Evolutionary conservation across 2,113 vertebrate genomes (phyloP), one percentile per base, ranked within the genome.

Genomic region (Notarius lentiginosus): DNA sequence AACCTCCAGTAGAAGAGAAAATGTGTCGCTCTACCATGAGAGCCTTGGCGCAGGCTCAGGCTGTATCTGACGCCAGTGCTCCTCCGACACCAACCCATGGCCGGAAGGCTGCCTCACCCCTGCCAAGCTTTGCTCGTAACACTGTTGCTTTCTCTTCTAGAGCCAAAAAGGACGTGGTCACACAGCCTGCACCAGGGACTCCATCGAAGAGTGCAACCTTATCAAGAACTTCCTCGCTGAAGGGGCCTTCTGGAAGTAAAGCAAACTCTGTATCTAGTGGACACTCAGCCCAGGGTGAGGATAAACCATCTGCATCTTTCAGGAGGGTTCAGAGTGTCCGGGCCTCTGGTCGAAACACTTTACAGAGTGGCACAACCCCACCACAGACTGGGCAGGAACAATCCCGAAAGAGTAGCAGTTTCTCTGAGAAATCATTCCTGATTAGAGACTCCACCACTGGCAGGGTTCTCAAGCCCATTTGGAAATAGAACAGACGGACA

Each of bases 111-210:
- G 58, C 91, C 0, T 87, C 94, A 0, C 14, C 89, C 0, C 17
- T 96, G 77, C 98, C 98, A 14, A 95, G 92, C 92, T 99, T 99
- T 79, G 97, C 97, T 0, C 95, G 98, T 24, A 98, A 96, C 92
- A 99, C 98, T 0, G 95, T 99, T n/a, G 95, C 98, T 55, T 99
- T 96, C 7, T 94, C 96, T 6, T 98, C 97, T 58, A 94, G 94
- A 87, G 91, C 93, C 81, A 97, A 94, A 87, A 95, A 95, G 4
- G 97, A 98, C 56, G 79, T 94, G 0, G 82, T 86, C 0, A 53
- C 90, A 0, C 89, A 84, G 0, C 92, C 96, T 6, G 94, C 86
- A 84, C 91, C 94, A 47, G 88, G 93, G 60, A 95, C 93, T 0
- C 94, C 93, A 0, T 89, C 94, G 90, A 94, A 91, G 85, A 94